These are phyloP conservation scores for Hypocryptadius cinnamomeus DNA, from an alignment of 2,113 vertebrate genomes.

Conservation along the genomic window DNA sequence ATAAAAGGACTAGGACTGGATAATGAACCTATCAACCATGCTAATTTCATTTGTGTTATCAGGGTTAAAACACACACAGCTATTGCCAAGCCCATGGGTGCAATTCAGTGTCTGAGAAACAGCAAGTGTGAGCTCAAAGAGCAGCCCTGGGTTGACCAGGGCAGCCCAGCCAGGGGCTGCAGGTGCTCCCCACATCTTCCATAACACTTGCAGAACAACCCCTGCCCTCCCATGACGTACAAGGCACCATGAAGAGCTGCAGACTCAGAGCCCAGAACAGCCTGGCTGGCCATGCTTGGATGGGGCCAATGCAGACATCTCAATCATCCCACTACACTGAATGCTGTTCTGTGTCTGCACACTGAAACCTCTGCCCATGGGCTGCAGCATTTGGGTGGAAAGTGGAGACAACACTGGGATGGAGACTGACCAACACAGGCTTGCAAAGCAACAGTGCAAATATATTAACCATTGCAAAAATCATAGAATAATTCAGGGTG, in stretches of 20 bases:
- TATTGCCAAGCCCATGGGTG: not conserved
- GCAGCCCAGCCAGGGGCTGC: not conserved
- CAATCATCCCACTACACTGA: not conserved
- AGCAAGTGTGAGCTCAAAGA: not conserved
- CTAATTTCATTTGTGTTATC: not conserved
- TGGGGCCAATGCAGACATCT: not conserved
- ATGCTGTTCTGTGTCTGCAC: not conserved
- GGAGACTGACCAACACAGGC: not conserved
- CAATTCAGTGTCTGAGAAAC: not conserved
- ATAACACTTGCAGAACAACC: not conserved
- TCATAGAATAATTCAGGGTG: too few species aligned
- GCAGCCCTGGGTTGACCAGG: not conserved
- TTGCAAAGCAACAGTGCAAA: not conserved
- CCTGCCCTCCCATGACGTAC: not conserved
- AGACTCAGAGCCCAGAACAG: not conserved
- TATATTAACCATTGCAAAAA: not conserved
- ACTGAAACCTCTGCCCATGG: not conserved
- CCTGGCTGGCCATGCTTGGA: rapidly evolving
- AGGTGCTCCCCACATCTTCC: not conserved
- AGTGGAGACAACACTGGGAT: not conserved
- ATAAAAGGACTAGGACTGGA: not conserved
- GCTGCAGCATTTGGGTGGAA: rapidly evolving
- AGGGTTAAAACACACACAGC: not conserved
- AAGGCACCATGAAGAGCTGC: rapidly evolving
- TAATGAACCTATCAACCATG: not conserved